phyloP scores from a whole-genome alignment of 2,113 vertebrate species.

The Phoenicopterus ruber region DNA sequence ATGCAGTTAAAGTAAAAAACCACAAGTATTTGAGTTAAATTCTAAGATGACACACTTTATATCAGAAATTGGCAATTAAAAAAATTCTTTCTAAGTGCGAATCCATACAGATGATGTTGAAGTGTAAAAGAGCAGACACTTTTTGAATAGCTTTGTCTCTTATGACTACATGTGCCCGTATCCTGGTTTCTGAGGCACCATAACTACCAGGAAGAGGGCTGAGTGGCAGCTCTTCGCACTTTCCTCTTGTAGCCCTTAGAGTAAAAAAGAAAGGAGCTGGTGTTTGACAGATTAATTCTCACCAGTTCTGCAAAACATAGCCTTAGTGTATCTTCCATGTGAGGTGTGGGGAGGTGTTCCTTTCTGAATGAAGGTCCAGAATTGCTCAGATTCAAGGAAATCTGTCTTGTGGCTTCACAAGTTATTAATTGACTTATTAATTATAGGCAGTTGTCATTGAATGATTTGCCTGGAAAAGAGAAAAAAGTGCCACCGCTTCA shows the following conservation, averaged over 20 bases:
- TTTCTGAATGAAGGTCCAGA: neutral
- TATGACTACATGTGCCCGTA: rapidly evolving
- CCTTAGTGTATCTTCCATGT: neutral
- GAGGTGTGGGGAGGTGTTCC: neutral
- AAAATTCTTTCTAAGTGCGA: neutral
- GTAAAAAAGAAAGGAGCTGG: neutral
- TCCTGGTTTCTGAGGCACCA: neutral
- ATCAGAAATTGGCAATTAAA: neutral
- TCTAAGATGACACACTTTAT: neutral
- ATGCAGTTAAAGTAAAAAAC: neutral
- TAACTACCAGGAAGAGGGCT: neutral
- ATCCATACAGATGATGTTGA: neutral
- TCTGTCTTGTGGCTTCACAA: neutral
- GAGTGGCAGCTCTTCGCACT: neutral
- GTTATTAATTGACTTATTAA: neutral
- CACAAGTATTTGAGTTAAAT: neutral
- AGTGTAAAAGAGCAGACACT: neutral
- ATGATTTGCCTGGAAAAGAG: neutral
- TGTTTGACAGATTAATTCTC: neutral
- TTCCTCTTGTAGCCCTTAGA: neutral
- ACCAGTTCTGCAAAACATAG: neutral
- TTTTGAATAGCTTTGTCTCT: neutral
- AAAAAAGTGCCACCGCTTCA: neutral
- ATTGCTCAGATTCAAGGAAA: neutral
- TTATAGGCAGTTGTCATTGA: neutral